Base-by-base conservation (phyloP, 2,113 vertebrate species). In the Centropus unirufus region DNA sequence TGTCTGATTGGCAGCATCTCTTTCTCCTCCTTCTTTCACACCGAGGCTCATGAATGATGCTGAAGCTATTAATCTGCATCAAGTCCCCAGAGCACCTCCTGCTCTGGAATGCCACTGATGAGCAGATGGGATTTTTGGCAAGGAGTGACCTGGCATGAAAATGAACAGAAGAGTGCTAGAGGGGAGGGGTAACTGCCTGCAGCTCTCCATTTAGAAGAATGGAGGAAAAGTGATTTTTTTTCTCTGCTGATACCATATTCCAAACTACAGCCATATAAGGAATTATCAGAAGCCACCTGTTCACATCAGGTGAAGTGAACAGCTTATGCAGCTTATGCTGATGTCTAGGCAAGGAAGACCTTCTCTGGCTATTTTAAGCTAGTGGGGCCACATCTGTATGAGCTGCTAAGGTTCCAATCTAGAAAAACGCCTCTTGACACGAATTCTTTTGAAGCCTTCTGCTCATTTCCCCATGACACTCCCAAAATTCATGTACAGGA, bases 101-200 rank as follows among this genome's bases (percentile, higher is more conserved):
- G 96, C 85, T 93, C 87, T 93, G 96, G 90, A 97, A 97, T 89
- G 95, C 70, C 87, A 89, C 94, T 91, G 94, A 94, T 85, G 93
- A 98, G 89, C 86, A 97, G 93, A 97, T 95, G 96, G 89, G 89
- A 80, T 85, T 95, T 96, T 97, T 97, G 97, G 96, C 94, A 95
- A 94, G 95, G 95, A 94, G 83, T 90, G 87, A 96, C 90, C 93
- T 96, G 95, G 91, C 93, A 94, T 19, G 2, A 94, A 97, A 96
- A 95, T n/a, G 79, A 96, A 96, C 90, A 89, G 74, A 97, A 88
- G 72, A 92, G 30, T 79, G 68, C 39, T 77, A 78, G 90, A 87
- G 44, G 34, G 29, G 30, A 74, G 63, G 83, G 57, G 36, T 39
- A 90, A 22, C 32, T 66, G 83, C 66, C 77, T 83, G 81, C 73